Conservation (phyloP, 2,888 invertebrate genomes). For the Mechanitis mazaeus region DNA sequence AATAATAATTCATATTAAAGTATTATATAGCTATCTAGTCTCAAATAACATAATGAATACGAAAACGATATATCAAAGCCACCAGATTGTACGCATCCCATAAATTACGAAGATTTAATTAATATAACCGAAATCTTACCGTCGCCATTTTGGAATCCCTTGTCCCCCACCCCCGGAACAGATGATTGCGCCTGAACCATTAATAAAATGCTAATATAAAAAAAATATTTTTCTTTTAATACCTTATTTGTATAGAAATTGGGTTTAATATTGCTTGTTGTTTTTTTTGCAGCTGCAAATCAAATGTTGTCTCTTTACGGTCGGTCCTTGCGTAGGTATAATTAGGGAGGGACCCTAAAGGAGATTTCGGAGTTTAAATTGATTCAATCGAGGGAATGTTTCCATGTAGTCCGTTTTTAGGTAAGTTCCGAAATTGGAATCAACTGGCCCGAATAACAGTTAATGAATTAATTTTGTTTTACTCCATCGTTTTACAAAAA, state of each 20-base stretch:
- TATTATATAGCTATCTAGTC: conserved; percentile 25
- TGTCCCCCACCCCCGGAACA: conserved; percentile 67
- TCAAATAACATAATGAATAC: conserved; percentile 51
- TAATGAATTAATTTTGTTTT: conserved; percentile 28
- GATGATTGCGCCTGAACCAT: conserved; percentile 67
- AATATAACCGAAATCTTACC: conserved; percentile 74
- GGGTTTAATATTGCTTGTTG: conserved; percentile 31
- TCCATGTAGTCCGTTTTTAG: conserved; percentile 47
- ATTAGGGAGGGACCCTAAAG: conserved; percentile 73
- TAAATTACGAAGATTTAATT: conserved; percentile 77
- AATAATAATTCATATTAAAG: not conserved
- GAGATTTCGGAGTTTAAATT: conserved; percentile 72
- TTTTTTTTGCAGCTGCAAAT: conserved; percentile 34
- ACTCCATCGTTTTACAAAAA: not conserved
- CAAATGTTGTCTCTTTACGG: conserved; percentile 57
- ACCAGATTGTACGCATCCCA: conserved; percentile 61
- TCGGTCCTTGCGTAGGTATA: conserved; percentile 68
- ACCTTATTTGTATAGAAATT: conserved; percentile 23
- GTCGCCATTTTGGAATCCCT: conserved; percentile 71
- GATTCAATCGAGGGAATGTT: conserved; percentile 72
- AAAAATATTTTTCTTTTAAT: conserved; percentile 25
- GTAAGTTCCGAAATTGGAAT: conserved; percentile 51
- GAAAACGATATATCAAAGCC: conserved; percentile 67
- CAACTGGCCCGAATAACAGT: conserved; percentile 47
- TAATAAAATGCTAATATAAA: conserved; percentile 29